Conservation (phyloP, 2,888 invertebrate species). For the Tigriopus californicus region DNA sequence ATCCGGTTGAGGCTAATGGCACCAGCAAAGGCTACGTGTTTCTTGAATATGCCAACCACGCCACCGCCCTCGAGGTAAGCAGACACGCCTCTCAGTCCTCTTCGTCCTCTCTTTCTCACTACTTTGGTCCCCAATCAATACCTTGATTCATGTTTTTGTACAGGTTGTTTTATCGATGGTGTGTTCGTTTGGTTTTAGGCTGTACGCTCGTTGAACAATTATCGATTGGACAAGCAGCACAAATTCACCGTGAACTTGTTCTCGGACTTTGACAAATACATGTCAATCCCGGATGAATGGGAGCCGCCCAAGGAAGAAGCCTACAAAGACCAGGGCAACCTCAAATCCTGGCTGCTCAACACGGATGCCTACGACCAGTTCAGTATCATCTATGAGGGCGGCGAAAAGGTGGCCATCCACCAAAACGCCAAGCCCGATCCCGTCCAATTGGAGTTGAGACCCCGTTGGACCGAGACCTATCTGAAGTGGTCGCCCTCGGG, state of each 20-base stretch:
- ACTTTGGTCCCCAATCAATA: no score
- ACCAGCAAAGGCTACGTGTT: slow-evolving; percentile 79
- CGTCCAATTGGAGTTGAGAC: slow-evolving; percentile 43
- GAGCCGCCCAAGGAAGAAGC: slow-evolving; percentile 64
- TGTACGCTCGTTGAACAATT: slow-evolving; percentile 66
- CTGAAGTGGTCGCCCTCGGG: slow-evolving; percentile 95
- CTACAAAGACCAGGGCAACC: slow-evolving; percentile 76
- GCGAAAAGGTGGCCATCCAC: slow-evolving; percentile 63
- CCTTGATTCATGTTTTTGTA: no score
- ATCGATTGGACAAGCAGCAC: slow-evolving; percentile 87
- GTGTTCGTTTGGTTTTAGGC: no score
- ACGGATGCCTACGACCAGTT: slow-evolving; percentile 93
- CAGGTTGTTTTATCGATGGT: no score
- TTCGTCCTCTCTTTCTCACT: no score
- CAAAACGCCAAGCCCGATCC: slow-evolving; percentile 79
- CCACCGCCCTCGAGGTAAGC: slow-evolving; percentile 58
- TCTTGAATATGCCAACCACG: slow-evolving; percentile 66
- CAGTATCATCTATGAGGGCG: slow-evolving; percentile 54
- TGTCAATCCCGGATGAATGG: slow-evolving; percentile 79
- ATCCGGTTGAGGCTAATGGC: slow-evolving; percentile 62
- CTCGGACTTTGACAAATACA: slow-evolving; percentile 45
- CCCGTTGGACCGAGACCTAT: slow-evolving; percentile 91
- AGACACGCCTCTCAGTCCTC: no score
- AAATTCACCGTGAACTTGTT: slow-evolving; percentile 83
- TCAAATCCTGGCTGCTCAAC: slow-evolving; percentile 78